phyloP scores from a whole-genome alignment of 2,888 invertebrate species.

The Mimumesa dahlbomi region DNA sequence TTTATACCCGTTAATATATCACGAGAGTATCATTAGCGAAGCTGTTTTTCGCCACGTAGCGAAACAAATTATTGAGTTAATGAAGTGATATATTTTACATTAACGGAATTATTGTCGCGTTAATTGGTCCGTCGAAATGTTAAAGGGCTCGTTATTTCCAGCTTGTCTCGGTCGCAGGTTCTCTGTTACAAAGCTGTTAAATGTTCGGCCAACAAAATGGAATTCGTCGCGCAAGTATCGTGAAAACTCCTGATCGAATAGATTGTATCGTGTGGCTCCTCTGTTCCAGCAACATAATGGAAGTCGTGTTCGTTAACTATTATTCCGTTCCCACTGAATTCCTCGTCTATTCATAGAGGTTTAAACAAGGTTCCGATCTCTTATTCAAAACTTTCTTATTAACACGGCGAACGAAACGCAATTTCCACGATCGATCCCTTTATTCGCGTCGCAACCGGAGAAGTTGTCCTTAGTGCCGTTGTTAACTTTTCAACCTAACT shows the following conservation, averaged over 20 bases:
- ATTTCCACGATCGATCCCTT: constrained; percentile 6
- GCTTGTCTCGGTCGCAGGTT: neutral
- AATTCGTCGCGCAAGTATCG: neutral
- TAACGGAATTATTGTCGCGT: too few species aligned
- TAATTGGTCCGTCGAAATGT: too few species aligned
- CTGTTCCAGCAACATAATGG: neutral
- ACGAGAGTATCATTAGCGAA: too few species aligned
- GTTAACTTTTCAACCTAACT: neutral
- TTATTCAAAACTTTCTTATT: constrained; percentile 20
- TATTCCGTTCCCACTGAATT: constrained; percentile 12
- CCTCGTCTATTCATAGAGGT: neutral
- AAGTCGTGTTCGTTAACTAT: constrained; percentile 30
- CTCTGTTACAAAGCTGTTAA: neutral
- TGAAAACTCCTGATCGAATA: constrained; percentile 1
- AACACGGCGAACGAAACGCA: constrained; percentile 1
- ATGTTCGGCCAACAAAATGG: neutral
- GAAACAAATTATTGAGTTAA: too few species aligned
- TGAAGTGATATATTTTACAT: too few species aligned
- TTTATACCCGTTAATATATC: too few species aligned
- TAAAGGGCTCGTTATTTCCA: neutral
- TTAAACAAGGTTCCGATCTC: constrained; percentile 3
- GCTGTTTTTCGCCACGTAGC: too few species aligned
- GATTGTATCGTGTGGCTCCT: constrained; percentile 11
- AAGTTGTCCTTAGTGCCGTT: neutral
- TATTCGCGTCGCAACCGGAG: neutral